phyloP scores from a whole-genome alignment of 2,888 invertebrate genomes.

The Ctenicera cuprea region DNA sequence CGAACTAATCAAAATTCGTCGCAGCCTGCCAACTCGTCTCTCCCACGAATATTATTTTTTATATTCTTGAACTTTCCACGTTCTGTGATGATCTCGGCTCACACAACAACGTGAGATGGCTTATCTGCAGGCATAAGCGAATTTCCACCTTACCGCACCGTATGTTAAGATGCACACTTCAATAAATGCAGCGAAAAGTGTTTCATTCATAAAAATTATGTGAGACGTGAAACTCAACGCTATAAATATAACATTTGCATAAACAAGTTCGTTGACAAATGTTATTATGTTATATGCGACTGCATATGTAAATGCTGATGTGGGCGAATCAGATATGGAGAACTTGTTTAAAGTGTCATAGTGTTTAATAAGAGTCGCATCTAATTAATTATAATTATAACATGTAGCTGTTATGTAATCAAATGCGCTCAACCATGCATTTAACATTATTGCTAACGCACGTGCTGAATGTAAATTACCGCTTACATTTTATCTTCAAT shows the following conservation, averaged over 20 bases:
- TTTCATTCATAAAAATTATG: constrained; percentile 55
- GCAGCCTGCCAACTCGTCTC: constrained; percentile 50
- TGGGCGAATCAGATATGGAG: constrained; percentile 43
- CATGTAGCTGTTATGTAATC: constrained; percentile 10
- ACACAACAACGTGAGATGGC: constrained; percentile 54
- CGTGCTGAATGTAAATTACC: not conserved
- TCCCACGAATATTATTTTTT: constrained; percentile 60
- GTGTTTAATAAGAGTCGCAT: constrained; percentile 41
- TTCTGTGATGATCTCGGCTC: constrained; percentile 53
- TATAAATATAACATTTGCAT: constrained; percentile 58
- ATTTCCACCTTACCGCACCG: constrained; percentile 34
- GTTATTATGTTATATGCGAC: constrained; percentile 55
- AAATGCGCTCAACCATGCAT: not conserved
- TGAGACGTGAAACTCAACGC: constrained; percentile 54
- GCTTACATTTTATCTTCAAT: not conserved
- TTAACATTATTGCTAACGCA: too few relatives aligned
- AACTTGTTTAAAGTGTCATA: constrained; percentile 48
- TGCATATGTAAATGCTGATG: constrained; percentile 51
- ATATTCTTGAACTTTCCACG: constrained; percentile 58
- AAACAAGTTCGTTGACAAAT: constrained; percentile 60
- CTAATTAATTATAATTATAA: constrained; percentile 50
- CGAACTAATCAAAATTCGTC: constrained; percentile 53
- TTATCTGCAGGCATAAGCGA: constrained; percentile 46
- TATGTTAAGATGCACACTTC: constrained; percentile 30
- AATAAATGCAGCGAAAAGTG: constrained; percentile 45